A percentile compares a stretch with the other conserved stretches of the same genome.
Conservation (phyloP, 1,140 invertebrate genomes). For the Limonius californicus region DNA sequence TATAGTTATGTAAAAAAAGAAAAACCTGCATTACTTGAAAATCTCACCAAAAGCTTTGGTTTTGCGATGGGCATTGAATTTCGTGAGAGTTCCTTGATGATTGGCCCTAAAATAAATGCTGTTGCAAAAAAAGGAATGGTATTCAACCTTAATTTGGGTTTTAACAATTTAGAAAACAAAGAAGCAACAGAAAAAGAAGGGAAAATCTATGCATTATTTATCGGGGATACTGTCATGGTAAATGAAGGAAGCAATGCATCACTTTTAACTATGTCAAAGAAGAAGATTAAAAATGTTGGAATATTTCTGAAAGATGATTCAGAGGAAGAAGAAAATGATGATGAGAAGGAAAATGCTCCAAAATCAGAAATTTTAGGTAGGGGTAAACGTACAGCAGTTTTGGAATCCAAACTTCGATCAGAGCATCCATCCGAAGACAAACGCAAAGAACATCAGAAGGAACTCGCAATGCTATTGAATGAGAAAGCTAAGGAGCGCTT, state of each 20-base stretch:
- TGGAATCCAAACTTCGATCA: slow-evolving; percentile 92
- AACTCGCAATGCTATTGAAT: slow-evolving; percentile 87
- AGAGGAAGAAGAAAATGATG: slow-evolving; percentile 75
- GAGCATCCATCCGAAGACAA: slow-evolving; percentile 97
- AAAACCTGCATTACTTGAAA: slow-evolving; percentile 83
- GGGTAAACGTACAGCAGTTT: slow-evolving; percentile 87
- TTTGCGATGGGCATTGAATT: slow-evolving; percentile 99
- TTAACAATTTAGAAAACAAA: slow-evolving; percentile 83
- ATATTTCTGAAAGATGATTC: slow-evolving; percentile 95
- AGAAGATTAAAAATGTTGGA: slow-evolving; percentile 93
- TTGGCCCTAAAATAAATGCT: slow-evolving; percentile 83
- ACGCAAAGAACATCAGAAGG: slow-evolving; percentile 93
- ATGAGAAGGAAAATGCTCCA: slow-evolving; percentile 62
- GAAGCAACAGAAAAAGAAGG: slow-evolving; percentile 79
- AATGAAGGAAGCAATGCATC: slow-evolving; percentile 82
- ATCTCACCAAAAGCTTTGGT: slow-evolving; percentile 74
- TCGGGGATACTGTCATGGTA: slow-evolving; percentile 96
- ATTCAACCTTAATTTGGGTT: slow-evolving; percentile 93
- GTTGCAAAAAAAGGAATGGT: slow-evolving; percentile 93
- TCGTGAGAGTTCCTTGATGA: slow-evolving; percentile 87
- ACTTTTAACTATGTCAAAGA: slow-evolving; percentile 88
- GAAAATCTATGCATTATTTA: slow-evolving; percentile 91
- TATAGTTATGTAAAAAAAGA: slow-evolving; percentile 82
- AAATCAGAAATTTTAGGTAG: slow-evolving; percentile 64
- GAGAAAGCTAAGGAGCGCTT: slow-evolving; percentile 88